phyloP scores from a whole-genome alignment of 2,113 vertebrate species.

The Motacilla tschutschensis region DNA sequence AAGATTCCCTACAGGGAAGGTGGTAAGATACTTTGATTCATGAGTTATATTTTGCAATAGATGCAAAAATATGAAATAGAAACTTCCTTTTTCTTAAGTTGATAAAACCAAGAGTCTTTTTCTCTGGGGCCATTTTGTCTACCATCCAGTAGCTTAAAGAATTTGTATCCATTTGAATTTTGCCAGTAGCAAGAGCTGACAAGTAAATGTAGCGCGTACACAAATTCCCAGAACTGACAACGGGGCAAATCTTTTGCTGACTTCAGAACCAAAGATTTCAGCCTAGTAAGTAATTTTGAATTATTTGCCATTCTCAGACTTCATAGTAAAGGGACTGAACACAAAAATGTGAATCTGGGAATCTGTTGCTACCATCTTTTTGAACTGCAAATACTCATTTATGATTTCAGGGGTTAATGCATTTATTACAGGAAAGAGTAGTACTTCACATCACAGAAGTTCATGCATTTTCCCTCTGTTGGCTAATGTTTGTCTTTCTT shows the following conservation, averaged over 20 bases:
- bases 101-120: background rate
- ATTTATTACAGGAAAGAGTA: background rate
- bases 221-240: background rate
- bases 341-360: background rate
- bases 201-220: background rate
- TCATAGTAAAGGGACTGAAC: background rate
- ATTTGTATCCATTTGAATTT: slow-evolving; percentile 19
- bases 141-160: background rate
- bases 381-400: background rate
- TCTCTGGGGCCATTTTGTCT: background rate
- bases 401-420: background rate
- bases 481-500: background rate
- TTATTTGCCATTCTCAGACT: background rate
- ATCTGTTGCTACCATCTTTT: background rate
- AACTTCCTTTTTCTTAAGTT: background rate
- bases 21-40: background rate
- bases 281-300: background rate
- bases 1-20: background rate
- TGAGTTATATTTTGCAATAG: background rate
- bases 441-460: background rate
- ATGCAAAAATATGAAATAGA: background rate
- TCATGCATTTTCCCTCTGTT: background rate
- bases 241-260: slow-evolving; percentile 4
- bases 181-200: slow-evolving; percentile 21
- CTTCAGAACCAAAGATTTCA: background rate